phyloP scores from a whole-genome alignment of 2,797 vertebrate species.

The Anguilla obscura region DNA sequence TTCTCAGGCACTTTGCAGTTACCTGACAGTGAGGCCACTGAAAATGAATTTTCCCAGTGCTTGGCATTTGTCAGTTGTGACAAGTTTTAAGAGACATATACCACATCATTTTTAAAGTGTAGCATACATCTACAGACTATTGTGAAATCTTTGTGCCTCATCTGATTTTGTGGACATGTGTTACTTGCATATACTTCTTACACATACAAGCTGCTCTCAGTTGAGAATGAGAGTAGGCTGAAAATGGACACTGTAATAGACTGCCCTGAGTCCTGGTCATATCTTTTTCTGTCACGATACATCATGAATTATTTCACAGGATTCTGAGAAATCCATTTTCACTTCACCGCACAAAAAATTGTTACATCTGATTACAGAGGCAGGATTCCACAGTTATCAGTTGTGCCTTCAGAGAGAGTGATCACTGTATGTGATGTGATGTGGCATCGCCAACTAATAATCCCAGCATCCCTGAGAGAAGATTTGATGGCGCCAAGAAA shows the following conservation, averaged over 20 bases:
- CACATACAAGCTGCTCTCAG: not conserved
- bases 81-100: not conserved
- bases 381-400: not conserved
- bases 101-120: not conserved
- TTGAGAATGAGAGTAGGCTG: not conserved
- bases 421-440: not conserved
- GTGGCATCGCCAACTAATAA: not conserved
- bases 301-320: not conserved
- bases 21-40: slow-evolving; percentile 24
- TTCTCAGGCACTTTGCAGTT: slow-evolving; percentile 29
- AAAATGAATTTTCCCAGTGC: slow-evolving; percentile 14
- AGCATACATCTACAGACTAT: not conserved
- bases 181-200: not conserved
- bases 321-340: slow-evolving; percentile 19
- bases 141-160: not conserved
- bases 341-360: not conserved
- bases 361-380: not conserved
- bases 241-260: not conserved
- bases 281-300: not conserved
- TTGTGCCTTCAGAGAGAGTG: not conserved
- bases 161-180: not conserved
- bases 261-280: not conserved
- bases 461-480: not conserved
- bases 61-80: slow-evolving; percentile 18
- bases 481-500: not conserved